phyloP scores from a whole-genome alignment of 2,888 invertebrate genomes.

The Bombylius major region DNA sequence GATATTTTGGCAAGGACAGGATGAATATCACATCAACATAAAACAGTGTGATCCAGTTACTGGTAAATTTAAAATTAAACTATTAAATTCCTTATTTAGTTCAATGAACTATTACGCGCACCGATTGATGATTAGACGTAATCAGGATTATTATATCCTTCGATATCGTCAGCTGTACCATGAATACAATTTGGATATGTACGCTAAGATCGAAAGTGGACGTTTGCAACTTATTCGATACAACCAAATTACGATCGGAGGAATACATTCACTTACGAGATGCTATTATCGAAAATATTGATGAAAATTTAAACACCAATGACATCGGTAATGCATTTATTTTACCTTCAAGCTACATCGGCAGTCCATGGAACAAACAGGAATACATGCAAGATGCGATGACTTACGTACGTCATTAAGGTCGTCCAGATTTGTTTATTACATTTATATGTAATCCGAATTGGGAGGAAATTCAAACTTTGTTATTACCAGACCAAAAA shows the following conservation, averaged over 20 bases:
- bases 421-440: slow-evolving; percentile 8
- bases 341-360: slow-evolving; percentile 21
- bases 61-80: neutral
- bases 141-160: slow-evolving; percentile 12
- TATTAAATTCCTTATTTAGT: slow-evolving; percentile 9
- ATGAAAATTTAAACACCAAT: neutral
- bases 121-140: slow-evolving; percentile 17
- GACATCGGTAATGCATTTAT: slow-evolving; percentile 12
- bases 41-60: slow-evolving; percentile 2
- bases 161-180: slow-evolving; percentile 19
- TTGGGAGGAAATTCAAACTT: neutral
- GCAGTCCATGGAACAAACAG: slow-evolving; percentile 24
- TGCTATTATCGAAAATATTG: neutral
- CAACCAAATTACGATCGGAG: slow-evolving; percentile 1
- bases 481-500: neutral
- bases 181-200: slow-evolving; percentile 26
- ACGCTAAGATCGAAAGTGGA: slow-evolving; percentile 24
- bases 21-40: slow-evolving; percentile 16
- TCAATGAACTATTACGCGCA: slow-evolving; percentile 21
- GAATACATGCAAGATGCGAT: slow-evolving; percentile 5
- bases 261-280: neutral
- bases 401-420: slow-evolving; percentile 7
- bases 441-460: slow-evolving; percentile 6
- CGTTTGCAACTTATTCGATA: slow-evolving; percentile 14
- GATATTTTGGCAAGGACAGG: slow-evolving; percentile 19